Evolutionary conservation across 2,888 invertebrate genomes (phyloP).

Genomic region (Drosophila engyochracea): DNA sequence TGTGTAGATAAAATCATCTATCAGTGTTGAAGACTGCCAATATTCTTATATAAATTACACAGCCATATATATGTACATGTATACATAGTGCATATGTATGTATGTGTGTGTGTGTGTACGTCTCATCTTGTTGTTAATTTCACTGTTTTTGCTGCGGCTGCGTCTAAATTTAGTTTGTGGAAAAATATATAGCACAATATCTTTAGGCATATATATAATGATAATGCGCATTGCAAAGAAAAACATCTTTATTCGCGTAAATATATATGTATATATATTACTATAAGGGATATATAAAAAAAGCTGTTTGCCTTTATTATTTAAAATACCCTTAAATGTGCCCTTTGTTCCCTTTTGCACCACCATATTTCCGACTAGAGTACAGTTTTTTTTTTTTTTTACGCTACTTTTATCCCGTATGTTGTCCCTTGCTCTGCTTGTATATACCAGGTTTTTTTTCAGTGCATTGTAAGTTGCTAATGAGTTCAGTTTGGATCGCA

Average conservation of each 20-base stretch:
- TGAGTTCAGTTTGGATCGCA: conserved; percentile 37
- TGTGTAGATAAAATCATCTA: conserved; percentile 27
- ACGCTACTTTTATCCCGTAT: background rate
- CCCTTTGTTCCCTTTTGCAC: conserved; percentile 35
- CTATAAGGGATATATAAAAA: background rate
- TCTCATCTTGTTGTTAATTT: conserved; percentile 57
- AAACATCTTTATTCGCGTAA: conserved; percentile 9
- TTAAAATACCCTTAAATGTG: conserved; percentile 14
- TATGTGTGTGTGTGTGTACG: conserved; percentile 15
- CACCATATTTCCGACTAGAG: conserved; percentile 31
- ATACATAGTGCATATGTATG: background rate
- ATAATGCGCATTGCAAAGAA: conserved; percentile 6
- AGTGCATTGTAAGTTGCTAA: conserved; percentile 37
- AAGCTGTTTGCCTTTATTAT: background rate
- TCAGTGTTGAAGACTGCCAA: conserved; percentile 28
- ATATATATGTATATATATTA: background rate
- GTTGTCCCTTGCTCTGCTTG: background rate
- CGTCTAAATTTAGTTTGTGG: conserved; percentile 73
- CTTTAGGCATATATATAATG: conserved; percentile 18
- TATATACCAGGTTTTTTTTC: conserved; percentile 16
- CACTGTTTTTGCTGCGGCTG: conserved; percentile 54
- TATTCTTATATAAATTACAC: conserved; percentile 59
- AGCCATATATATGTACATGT: conserved; percentile 12
- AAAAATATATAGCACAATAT: conserved; percentile 61
- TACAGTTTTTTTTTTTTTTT: conserved; percentile 48